Conservation (phyloP, 2,888 invertebrate genomes). For the Corythucha ciliata region DNA sequence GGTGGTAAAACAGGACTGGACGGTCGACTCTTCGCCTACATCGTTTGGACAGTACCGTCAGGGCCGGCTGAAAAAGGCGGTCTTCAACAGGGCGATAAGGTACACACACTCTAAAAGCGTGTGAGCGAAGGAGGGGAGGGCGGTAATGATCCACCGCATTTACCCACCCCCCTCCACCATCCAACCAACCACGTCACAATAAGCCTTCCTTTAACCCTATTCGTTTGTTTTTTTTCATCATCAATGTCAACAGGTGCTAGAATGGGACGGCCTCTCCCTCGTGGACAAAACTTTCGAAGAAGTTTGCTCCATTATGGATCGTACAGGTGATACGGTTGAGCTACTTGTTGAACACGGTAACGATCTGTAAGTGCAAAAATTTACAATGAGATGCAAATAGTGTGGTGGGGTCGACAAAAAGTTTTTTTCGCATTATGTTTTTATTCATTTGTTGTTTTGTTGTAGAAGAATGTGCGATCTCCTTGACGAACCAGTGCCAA, state of each 20-base stretch:
- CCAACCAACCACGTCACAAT: not conserved
- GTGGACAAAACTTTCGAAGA: conserved; percentile 90
- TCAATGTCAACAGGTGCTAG: conserved; percentile 55
- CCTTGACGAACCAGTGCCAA: conserved; percentile 50
- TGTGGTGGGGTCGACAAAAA: too few relatives aligned
- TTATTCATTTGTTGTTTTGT: too few relatives aligned
- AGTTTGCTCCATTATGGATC: conserved; percentile 80
- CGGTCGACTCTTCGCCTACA: conserved; percentile 78
- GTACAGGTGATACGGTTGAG: conserved; percentile 76
- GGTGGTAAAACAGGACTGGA: conserved; percentile 82
- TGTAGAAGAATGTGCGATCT: conserved; percentile 53
- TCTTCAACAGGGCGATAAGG: conserved; percentile 80
- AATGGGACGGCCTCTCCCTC: conserved; percentile 83
- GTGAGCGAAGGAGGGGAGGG: not conserved
- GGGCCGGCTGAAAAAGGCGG: conserved; percentile 86
- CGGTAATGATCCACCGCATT: not conserved
- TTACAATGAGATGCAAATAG: not conserved
- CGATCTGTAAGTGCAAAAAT: conserved; percentile 47
- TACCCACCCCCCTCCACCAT: not conserved
- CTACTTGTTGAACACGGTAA: conserved; percentile 73
- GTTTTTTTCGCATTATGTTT: too few relatives aligned
- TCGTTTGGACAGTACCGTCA: conserved; percentile 85
- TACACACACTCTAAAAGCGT: too few relatives aligned
- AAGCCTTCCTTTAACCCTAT: not conserved
- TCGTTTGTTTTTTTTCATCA: not conserved